These are phyloP conservation scores for Gymnoscopelus microlampas DNA, from an alignment of 2,797 vertebrate genomes.

Conservation along the genomic window DNA sequence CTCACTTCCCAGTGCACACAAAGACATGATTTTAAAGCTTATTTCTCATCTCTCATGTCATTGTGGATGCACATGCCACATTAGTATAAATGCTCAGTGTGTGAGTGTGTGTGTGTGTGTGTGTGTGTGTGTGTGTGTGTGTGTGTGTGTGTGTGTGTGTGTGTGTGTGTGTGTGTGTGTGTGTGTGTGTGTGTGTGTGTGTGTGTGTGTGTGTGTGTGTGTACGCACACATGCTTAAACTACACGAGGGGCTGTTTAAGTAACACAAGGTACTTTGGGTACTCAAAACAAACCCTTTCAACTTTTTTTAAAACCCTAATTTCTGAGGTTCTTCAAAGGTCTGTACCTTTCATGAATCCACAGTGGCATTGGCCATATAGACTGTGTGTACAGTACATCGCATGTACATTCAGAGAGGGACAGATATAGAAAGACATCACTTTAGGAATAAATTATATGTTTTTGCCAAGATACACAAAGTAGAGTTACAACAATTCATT, in stretches of 20 bases:
- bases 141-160: neutral
- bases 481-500: too few species aligned
- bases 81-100: neutral
- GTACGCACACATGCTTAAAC: neutral
- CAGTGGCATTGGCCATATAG: too few species aligned
- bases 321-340: neutral
- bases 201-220: neutral
- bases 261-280: neutral
- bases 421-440: too few species aligned
- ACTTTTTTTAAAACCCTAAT: too few species aligned
- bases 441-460: too few species aligned
- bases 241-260: neutral
- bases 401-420: too few species aligned
- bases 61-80: conserved; percentile 3
- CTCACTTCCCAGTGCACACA: neutral
- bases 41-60: conserved; percentile 18
- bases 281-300: neutral
- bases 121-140: neutral
- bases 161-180: neutral
- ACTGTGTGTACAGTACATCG: too few species aligned
- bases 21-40: conserved; percentile 8
- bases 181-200: neutral
- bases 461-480: too few species aligned
- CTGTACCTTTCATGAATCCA: neutral
- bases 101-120: conserved; percentile 7